These are phyloP conservation scores for Propithecus coquereli DNA, from an alignment of 2,113 vertebrate genomes.

Conservation along the genomic window DNA sequence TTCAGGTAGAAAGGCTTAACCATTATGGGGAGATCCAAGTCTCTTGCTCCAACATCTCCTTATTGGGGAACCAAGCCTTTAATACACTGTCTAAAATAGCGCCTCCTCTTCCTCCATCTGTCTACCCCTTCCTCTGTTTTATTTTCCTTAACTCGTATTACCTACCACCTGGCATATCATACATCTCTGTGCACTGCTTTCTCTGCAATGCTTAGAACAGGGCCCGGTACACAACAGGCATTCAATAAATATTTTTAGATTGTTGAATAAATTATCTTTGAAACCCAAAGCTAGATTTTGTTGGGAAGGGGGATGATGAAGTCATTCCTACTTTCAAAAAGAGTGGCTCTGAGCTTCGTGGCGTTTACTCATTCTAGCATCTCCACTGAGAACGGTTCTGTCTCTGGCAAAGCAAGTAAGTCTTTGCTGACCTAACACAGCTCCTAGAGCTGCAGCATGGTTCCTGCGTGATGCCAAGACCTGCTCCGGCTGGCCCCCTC, in stretches of 20 bases:
- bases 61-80: background rate
- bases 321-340: background rate
- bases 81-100: background rate
- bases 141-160: background rate
- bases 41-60: background rate
- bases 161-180: background rate
- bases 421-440: background rate
- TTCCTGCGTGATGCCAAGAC: background rate
- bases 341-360: background rate
- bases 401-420: background rate
- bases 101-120: background rate
- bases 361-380: background rate
- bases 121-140: background rate
- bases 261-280: background rate
- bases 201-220: background rate
- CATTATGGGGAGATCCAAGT: background rate
- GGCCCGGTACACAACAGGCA: background rate
- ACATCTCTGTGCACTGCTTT: background rate
- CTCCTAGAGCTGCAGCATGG: background rate
- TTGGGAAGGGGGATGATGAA: background rate
- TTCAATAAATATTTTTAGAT: background rate
- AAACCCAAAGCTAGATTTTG: background rate
- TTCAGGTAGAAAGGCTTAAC: background rate
- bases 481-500: accelerated
- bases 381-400: background rate